Percentiles rank a stretch among this genome's conserved stretches.
phyloP scores from a whole-genome alignment of 2,113 vertebrate species.

The Pyxicephalus adspersus region DNA sequence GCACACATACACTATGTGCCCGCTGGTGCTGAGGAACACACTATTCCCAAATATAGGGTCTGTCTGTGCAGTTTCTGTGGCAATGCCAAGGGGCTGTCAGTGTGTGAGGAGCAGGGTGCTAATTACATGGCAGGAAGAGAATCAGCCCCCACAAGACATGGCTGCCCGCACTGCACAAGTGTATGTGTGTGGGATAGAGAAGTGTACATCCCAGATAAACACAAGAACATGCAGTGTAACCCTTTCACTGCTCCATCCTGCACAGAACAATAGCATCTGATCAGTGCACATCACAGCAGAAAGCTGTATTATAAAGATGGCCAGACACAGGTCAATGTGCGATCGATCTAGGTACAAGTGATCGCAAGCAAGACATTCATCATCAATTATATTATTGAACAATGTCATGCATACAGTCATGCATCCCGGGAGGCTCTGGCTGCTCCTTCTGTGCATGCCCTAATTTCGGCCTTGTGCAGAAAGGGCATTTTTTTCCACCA shows the following conservation, averaged over 20 bases:
- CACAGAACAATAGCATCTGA: not conserved
- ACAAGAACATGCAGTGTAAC: conserved; percentile 25
- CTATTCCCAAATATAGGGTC: conserved; percentile 56
- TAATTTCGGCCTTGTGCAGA: no score
- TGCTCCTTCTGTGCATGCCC: no score
- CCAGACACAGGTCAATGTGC: no score
- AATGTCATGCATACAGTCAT: no score
- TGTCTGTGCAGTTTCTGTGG: conserved; percentile 57
- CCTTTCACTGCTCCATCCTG: conserved; percentile 9
- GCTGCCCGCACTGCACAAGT: conserved; percentile 43
- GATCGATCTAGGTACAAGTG: no score
- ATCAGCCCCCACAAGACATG: conserved; percentile 52
- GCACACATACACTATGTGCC: conserved; percentile 18
- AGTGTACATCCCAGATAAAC: conserved; percentile 46
- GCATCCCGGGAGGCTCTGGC: no score
- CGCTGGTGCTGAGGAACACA: conserved; percentile 31
- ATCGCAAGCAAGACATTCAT: no score
- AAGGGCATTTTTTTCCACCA: no score
- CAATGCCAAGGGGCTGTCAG: conserved; percentile 54
- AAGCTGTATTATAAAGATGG: no score
- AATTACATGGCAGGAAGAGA: conserved; percentile 55
- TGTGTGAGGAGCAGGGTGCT: conserved; percentile 54
- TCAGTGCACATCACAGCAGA: not conserved
- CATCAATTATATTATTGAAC: no score
- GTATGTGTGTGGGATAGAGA: conserved; percentile 51